A percentile compares a stretch with the other conserved stretches of the same genome.
Conservation (phyloP, 2,888 invertebrate genomes). For the Sipunculus nudus region DNA sequence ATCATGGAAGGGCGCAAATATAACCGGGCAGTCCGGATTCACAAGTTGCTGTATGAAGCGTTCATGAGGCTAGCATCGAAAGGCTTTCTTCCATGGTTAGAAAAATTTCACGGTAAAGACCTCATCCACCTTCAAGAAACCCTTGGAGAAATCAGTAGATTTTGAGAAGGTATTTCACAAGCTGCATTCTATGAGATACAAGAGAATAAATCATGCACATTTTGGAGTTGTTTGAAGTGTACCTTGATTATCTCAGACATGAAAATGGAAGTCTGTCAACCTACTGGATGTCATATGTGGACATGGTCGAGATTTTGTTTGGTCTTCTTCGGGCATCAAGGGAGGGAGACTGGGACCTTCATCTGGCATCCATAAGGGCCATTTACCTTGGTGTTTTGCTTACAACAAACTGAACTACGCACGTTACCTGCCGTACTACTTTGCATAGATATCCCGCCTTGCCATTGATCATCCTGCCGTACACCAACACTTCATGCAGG, state of each 20-base stretch:
- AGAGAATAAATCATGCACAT: neutral
- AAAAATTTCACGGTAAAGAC: conserved; percentile 2
- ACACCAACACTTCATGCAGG: conserved; percentile 18
- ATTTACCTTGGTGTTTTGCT: conserved; percentile 42
- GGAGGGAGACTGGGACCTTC: conserved; percentile 35
- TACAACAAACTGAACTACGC: conserved; percentile 39
- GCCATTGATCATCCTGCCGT: conserved; percentile 5
- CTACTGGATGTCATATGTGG: conserved; percentile 41
- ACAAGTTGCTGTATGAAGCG: conserved; percentile 39
- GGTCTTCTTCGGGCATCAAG: conserved; percentile 26
- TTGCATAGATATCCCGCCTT: conserved; percentile 13
- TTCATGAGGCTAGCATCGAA: conserved; percentile 19
- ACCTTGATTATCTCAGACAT: conserved; percentile 11
- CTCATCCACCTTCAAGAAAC: neutral
- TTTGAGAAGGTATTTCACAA: neutral
- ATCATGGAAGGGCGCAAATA: conserved; percentile 32
- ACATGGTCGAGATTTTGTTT: conserved; percentile 35
- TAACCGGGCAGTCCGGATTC: conserved; percentile 23
- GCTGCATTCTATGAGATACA: neutral
- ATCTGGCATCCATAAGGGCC: conserved; percentile 21
- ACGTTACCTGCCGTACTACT: conserved; percentile 29
- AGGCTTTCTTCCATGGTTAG: conserved; percentile 11
- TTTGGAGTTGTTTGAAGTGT: neutral
- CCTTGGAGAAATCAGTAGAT: neutral
- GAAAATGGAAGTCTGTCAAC: conserved; percentile 23